Evolutionary conservation across 2,113 vertebrate species (phyloP).

Genomic region (human (Homo sapiens)): DNA sequence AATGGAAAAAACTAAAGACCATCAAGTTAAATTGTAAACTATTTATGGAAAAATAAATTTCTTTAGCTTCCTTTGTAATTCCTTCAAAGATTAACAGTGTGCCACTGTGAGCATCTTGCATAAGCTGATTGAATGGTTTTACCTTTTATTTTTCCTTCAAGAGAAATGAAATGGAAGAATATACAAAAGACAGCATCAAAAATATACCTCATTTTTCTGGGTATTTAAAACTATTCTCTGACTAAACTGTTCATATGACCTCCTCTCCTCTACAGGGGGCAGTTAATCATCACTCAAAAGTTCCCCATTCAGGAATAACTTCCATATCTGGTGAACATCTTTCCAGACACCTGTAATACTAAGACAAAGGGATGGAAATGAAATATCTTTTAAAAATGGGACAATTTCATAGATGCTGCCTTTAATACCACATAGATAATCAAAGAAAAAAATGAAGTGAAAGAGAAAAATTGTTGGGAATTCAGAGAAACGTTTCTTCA

Average conservation of each 20-base stretch:
- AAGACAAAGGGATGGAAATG: not conserved
- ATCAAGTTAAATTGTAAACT: constrained; percentile 29
- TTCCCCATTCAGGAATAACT: not conserved
- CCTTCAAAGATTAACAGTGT: not conserved
- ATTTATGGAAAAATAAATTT: constrained; percentile 38
- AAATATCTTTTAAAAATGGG: not conserved
- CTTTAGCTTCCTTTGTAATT: constrained; percentile 35
- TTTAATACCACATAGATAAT: constrained; percentile 3
- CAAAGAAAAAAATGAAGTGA: not conserved
- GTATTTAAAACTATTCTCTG: constrained; percentile 23
- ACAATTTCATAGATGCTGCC: not conserved
- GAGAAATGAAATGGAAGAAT: constrained; percentile 36
- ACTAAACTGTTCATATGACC: not conserved
- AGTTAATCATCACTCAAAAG: not conserved
- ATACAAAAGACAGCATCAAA: not conserved
- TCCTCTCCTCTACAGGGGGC: not conserved
- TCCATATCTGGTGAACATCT: not conserved
- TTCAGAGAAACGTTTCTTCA: constrained; percentile 3
- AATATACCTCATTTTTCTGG: not conserved
- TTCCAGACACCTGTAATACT: not conserved
- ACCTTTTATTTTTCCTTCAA: not conserved
- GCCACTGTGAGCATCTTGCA: not conserved
- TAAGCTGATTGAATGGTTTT: not conserved
- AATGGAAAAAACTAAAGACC: constrained; percentile 34
- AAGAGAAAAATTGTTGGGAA: not conserved